phyloP scores from a whole-genome alignment of 2,113 vertebrate genomes.

The Thunnus maccoyii region DNA sequence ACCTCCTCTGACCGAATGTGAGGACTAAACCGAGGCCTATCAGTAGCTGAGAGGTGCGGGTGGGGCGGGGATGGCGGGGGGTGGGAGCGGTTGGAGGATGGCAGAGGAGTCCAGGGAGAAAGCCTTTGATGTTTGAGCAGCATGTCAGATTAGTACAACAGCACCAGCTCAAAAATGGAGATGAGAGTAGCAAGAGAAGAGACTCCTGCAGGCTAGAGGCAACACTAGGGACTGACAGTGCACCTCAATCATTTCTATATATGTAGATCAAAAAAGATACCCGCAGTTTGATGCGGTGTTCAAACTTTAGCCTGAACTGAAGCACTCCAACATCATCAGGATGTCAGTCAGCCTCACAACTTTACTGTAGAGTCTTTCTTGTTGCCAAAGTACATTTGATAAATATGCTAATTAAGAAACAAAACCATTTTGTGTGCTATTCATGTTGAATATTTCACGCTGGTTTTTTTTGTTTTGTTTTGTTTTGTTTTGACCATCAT shows the following conservation, averaged over 20 bases:
- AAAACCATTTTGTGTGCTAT: neutral
- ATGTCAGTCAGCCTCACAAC: neutral
- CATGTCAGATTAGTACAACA: constrained; percentile 60
- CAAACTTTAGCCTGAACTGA: neutral
- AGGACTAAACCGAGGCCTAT: constrained; percentile 21
- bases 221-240: neutral
- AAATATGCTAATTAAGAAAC: neutral
- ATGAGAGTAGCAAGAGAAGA: constrained; percentile 29
- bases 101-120: constrained; percentile 36
- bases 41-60: constrained; percentile 4
- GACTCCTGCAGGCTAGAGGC: constrained; percentile 34
- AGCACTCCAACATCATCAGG: neutral
- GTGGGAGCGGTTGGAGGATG: constrained; percentile 21
- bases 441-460: neutral
- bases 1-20: constrained; percentile 12
- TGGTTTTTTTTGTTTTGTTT: neutral
- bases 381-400: neutral
- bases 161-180: constrained; percentile 41
- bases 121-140: constrained; percentile 63
- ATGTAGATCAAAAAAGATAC: neutral
- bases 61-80: neutral
- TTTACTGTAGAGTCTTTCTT: neutral
- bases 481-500: neutral
- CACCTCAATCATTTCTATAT: neutral
- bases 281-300: neutral